Conservation (phyloP, 2,888 invertebrate genomes). For the Plutella xylostella region DNA sequence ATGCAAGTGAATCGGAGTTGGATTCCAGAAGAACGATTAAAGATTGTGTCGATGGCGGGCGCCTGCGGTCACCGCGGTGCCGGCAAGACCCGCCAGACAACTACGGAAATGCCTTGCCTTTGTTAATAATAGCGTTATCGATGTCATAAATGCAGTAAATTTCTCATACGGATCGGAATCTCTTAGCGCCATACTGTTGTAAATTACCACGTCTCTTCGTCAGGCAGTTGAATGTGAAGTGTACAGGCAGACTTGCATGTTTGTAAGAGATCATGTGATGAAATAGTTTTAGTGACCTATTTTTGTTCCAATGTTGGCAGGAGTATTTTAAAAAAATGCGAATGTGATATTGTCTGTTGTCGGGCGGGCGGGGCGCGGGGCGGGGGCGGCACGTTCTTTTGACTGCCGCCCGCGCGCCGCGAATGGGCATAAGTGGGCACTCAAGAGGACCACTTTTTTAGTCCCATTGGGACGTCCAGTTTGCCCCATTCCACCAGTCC, state of each 20-base stretch:
- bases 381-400: conserved; percentile 3
- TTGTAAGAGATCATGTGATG: conserved; percentile 1
- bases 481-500: background rate
- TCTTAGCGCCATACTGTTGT: background rate
- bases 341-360: conserved; percentile 3
- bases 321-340: background rate
- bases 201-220: background rate
- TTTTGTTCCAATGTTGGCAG: background rate
- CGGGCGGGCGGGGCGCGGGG: background rate
- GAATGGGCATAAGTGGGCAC: background rate
- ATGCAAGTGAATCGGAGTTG: background rate
- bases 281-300: background rate
- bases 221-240: background rate
- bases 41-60: background rate
- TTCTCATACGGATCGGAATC: background rate
- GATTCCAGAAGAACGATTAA: conserved; percentile 1
- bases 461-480: background rate
- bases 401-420: background rate
- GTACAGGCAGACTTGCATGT: background rate
- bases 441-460: background rate
- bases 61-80: too few relatives aligned
- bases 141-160: background rate
- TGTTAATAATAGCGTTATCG: conserved; percentile 1
- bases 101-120: conserved; percentile 6
- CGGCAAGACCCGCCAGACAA: too few relatives aligned